phyloP scores from a whole-genome alignment of 2,113 vertebrate genomes.

The Ceuthmochares aereus region DNA sequence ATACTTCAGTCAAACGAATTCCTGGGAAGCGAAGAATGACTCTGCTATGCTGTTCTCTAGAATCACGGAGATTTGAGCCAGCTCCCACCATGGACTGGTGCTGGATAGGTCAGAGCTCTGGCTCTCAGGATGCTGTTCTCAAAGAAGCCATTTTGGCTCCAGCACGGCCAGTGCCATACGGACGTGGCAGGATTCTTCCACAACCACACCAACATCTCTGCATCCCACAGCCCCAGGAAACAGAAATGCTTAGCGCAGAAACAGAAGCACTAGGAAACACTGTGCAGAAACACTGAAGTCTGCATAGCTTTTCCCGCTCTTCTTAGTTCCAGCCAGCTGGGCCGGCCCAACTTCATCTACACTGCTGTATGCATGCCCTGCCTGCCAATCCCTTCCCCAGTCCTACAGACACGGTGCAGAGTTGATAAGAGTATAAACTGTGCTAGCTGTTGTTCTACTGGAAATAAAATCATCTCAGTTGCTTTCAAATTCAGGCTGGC shows the following conservation, averaged over 20 bases:
- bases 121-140: background rate
- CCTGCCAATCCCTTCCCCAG: background rate
- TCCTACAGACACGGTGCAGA: background rate
- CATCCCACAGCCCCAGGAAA: background rate
- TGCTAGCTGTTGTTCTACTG: background rate
- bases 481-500: background rate
- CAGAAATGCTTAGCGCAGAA: background rate
- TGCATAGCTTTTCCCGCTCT: background rate
- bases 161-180: background rate
- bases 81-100: background rate
- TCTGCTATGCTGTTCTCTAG: background rate
- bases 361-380: accelerated
- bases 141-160: background rate
- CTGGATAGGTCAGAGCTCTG: background rate
- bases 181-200: background rate
- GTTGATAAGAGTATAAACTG: background rate
- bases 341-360: background rate
- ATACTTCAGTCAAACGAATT: background rate
- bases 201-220: accelerated
- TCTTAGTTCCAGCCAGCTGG: background rate
- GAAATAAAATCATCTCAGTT: background rate
- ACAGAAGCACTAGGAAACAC: background rate
- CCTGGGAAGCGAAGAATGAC: background rate
- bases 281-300: background rate
- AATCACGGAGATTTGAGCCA: background rate